phyloP scores from a whole-genome alignment of 2,888 invertebrate genomes.

The Stenodema calcarata region DNA sequence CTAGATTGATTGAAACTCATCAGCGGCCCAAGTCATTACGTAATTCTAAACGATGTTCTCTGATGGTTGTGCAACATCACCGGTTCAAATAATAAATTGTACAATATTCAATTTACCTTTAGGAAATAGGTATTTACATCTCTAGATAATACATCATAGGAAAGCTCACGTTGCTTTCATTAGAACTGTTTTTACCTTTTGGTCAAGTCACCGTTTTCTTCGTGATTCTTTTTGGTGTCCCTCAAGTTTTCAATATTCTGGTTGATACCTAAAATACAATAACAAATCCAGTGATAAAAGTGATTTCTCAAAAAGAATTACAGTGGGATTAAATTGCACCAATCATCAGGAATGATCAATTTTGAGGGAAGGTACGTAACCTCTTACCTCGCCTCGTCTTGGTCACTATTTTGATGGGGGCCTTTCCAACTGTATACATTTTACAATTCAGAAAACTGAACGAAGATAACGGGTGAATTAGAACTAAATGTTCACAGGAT shows the following conservation, averaged over 20 bases:
- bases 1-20: too few relatives aligned
- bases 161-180: background rate
- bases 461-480: background rate
- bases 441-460: background rate
- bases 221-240: constrained; percentile 50
- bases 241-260: constrained; percentile 72
- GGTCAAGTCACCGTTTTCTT: constrained; percentile 49
- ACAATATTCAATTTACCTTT: too few relatives aligned
- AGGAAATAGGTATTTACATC: too few relatives aligned
- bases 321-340: too few relatives aligned
- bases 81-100: too few relatives aligned
- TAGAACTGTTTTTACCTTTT: background rate
- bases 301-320: too few relatives aligned
- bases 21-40: too few relatives aligned
- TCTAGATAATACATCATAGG: too few relatives aligned
- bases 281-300: background rate
- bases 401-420: constrained; percentile 86
- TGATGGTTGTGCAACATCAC: too few relatives aligned
- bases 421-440: constrained; percentile 88
- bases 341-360: too few relatives aligned
- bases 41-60: too few relatives aligned
- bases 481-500: background rate
- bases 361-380: background rate
- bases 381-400: constrained; percentile 80
- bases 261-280: constrained; percentile 70